Base-by-base conservation (phyloP, 2,113 vertebrate genomes). In the Poeciliopsis prolifica region DNA sequence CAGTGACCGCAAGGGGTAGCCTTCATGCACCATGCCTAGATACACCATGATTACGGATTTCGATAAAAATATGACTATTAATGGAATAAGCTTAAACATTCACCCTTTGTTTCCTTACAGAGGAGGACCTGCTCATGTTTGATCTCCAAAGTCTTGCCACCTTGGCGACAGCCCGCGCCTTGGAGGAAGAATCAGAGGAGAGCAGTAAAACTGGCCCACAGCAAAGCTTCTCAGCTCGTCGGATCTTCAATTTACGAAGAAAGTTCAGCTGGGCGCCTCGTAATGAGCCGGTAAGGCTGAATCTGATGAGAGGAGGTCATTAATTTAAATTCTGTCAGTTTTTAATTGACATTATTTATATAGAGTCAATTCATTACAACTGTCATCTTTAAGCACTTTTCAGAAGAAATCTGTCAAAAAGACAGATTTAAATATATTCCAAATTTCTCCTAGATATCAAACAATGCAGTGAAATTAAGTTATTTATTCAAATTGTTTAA, bases 231-330 rank as follows among this genome's bases (percentile, higher is more conserved):
- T 91, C 95, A 1, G 77, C 91, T 0, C 96, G 96, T 35, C 95
- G 95, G 0, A 90, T 94, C 79, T 94, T 96, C 64, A 95, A 97
- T 77, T 93, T 97, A 54, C 96, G 95, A 0, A 94, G 96, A 77
- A 98, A 97, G 87, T 98, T 95, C 92, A 96, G 93, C 87, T 98
- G 97, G 97, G 95, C 95, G 2, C 98, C 97, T 60, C 97, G 97
- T 70, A 93, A 95, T 82, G 97, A 98, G 84, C 95, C 96, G 7
- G 98, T 98, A 92, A 96, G 95, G 66, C 40, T 31, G 2, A 6
- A 77, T 19, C 26, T 0, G 2, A 1, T 0, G 14, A 6, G 17
- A 17, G 44, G 14, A 48, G 17, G 5, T 42, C 40, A 42, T 14
- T 42, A 1, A 42, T 42, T 42, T 42, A 15, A 42, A 42, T 42